Evolutionary conservation across 2,888 invertebrate species (phyloP), one percentile per base, ranked within the genome.

Genomic region (Linnaemya tessellans): DNA sequence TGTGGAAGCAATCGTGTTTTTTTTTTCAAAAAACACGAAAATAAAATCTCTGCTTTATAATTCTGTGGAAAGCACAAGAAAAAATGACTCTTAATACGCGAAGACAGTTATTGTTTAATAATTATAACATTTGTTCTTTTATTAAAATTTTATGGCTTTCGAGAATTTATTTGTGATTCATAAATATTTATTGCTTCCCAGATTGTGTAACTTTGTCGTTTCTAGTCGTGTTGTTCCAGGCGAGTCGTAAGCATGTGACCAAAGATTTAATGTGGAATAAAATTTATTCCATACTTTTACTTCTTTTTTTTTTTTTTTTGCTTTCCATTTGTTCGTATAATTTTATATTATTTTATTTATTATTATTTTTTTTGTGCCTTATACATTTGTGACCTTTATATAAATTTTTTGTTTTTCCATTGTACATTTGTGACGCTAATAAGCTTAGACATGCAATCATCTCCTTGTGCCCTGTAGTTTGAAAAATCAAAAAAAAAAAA

Each of bases 341-440:
- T 75, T 65, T 79, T 70, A 10, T 41, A 41, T 35, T 38, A n/a
- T n/a, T n/a, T n/a, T n/a, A n/a, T n/a, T n/a, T n/a, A n/a, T n/a
- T 30, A 30, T 30, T 3, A 30, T 13, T 41, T 41, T 11, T 41
- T 41, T 74, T 80, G 41, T 51, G 46, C 58, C 60, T 64, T 62
- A 13, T 71, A 67, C 46, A 20, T 71, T 81, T 84, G 84, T 85
- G 85, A 85, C 85, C 85, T 85, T 82, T 85, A 58, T 54, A 51
- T 35, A 22, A 15, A 71, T 71, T 73, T 73, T 43, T 75, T 54
- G 25, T 68, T 62, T 73, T 80, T 58, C 49, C 54, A 77, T 73
- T 75, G 58, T 82, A 75, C 74, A 85, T 85, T 82, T 85, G 81
- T 85, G 85, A 85, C 85, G 85, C 85, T 85, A 85, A 85, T 85